These are phyloP conservation scores for Campaea margaritaria DNA, from an alignment of 2,888 invertebrate species.

Conservation along the genomic window DNA sequence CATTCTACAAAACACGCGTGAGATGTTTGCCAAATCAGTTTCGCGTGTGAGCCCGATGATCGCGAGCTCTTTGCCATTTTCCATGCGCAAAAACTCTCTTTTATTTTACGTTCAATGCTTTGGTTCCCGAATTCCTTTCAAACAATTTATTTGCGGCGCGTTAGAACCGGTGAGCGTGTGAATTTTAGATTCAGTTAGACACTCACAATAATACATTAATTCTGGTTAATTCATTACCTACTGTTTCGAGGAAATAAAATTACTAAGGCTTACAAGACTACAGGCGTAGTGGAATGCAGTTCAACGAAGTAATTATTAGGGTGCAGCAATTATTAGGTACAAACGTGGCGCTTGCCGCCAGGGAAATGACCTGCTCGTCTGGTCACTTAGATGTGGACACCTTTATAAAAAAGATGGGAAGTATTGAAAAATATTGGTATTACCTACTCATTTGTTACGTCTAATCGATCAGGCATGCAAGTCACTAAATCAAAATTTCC, in stretches of 20 bases:
- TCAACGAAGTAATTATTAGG: too few species aligned
- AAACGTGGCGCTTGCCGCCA: too few species aligned
- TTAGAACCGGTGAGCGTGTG: slow-evolving; percentile 23
- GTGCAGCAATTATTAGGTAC: too few species aligned
- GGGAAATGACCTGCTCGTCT: too few species aligned
- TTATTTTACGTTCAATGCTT: slow-evolving; percentile 30
- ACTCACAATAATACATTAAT: too few species aligned
- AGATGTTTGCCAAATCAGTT: slow-evolving; percentile 64
- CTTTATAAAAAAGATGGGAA: too few species aligned
- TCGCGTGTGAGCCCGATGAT: slow-evolving; percentile 74
- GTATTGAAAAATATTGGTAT: background rate
- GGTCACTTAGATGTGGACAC: too few species aligned
- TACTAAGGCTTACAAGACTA: too few species aligned
- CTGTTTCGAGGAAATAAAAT: too few species aligned
- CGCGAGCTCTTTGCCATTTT: slow-evolving; percentile 65
- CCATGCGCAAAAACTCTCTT: slow-evolving; percentile 57
- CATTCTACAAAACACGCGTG: slow-evolving; percentile 65
- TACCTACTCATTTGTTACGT: background rate
- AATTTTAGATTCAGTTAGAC: slow-evolving; percentile 13
- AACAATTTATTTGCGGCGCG: slow-evolving; percentile 26
- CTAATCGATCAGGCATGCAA: background rate
- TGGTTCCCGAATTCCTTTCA: slow-evolving; percentile 35
- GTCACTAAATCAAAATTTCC: slow-evolving; percentile 9
- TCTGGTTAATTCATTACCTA: too few species aligned
- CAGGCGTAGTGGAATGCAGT: too few species aligned